Base-by-base conservation (phyloP, 1,140 invertebrate genomes). In the Asbolus verrucosus region DNA sequence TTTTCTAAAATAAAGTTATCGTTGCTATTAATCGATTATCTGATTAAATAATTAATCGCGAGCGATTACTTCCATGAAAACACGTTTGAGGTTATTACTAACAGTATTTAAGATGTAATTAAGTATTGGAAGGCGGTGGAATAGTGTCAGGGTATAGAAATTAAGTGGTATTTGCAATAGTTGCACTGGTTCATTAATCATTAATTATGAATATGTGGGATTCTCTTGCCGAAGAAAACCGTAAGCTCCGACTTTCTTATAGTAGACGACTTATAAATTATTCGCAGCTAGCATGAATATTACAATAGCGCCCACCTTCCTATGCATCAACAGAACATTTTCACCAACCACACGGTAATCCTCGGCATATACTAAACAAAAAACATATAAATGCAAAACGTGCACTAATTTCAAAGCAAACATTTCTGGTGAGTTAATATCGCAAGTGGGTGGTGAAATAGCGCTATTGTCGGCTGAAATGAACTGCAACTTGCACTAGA, bases 281-380 rank as follows among this genome's bases (percentile, higher is more conserved):
- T 54, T 54, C 46, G n/a, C 19, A 27, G 46, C 46, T 24, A 24
- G 46, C 46, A 54, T 54, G 46, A 54, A 54, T 54, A 54, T 54
- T 27, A 54, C 46, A 54, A 54, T 54, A 54, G 46, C 46, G 46
- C 46, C 46, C 46, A 54, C 46, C 46, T 54, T 54, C 9, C 46
- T 54, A 54, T 54, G 46, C 46, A 54, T 54, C 46, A 54, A 54
- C 46, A 54, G 19, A 54, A 54, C 46, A 54, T 54, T 54, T 54
- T 54, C 46, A 54, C 46, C 46, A 54, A 54, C 46, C 46, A 54
- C 46, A 54, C 46, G 9, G 18, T 36, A 36, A 36, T 36, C 6
- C n/a, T 27, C 33, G 33, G 9, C 46, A 54, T 27, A 54, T 54
- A 54, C 11, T 27, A 27, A 27, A 27, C 8, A 54, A 54, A 54